Evolutionary conservation across 2,113 vertebrate genomes (phyloP), one percentile per base, ranked within the genome.

Genomic region (Poeciliopsis turrubarensis): DNA sequence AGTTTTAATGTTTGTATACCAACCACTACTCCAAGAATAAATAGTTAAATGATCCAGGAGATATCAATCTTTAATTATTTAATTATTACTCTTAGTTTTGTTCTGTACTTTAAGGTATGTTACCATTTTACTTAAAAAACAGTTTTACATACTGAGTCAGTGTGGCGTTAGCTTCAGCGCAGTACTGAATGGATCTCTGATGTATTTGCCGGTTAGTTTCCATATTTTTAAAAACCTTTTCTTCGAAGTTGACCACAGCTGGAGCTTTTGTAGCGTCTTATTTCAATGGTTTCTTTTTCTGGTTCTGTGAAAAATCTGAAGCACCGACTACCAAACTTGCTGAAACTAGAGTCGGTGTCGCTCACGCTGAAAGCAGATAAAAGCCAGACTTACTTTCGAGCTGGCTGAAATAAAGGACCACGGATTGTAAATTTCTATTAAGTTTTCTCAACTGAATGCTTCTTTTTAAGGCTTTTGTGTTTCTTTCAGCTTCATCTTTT

Each of bases 391-490:
- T n/a, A 63, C 63, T 31, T 60, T 54, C 68, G 41, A 70, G 65
- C 57, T 25, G 54, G 29, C 66, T 69, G 41, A 74, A 8, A 72
- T 73, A 62, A 83, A 77, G 68, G 63, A 63, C 70, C 63, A 39
- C 63, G 65, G 37, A 64, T 75, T n/a, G 31, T 62, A 6, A 61
- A 75, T 81, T 85, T 82, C 77, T 65, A 83, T 87, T 85, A 86
- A 37, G 70, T 77, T 70, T 64, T 41, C 75, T 74, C 44, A 34
- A 34, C 51, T 69, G n/a, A 64, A 69, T 19, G 2, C 73, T n/a
- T 7, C 22, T 72, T 47, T 74, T 71, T 26, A 57, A 69, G 51
- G 22, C 34, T 65, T 63, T 65, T 39, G 0, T 34, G 60, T 29
- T 73, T 79, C 79, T 80, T 73, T 87, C 47, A 65, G 85, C 77